phyloP scores from a whole-genome alignment of 2,797 vertebrate species.

The Vireo griseus region DNA sequence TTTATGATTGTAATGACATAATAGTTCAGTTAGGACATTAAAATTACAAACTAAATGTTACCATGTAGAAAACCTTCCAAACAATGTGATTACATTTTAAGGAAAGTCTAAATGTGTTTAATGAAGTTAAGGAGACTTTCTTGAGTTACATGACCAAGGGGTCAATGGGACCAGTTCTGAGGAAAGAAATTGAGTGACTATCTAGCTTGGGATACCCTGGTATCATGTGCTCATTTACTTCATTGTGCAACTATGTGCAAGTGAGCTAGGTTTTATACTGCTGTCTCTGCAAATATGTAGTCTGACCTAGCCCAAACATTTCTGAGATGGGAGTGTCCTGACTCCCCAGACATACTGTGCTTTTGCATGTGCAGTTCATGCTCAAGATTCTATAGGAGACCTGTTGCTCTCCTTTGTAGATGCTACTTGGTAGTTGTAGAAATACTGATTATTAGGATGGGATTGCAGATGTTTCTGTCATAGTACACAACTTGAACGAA shows the following conservation, averaged over 20 bases:
- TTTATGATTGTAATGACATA: neutral
- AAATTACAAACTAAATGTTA: neutral
- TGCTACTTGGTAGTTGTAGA: neutral
- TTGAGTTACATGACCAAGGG: neutral
- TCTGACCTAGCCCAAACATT: neutral
- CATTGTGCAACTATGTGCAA: neutral
- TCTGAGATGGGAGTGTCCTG: neutral
- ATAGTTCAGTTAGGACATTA: neutral
- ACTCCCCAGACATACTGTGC: neutral
- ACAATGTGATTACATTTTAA: neutral
- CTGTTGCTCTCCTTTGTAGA: neutral
- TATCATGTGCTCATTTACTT: neutral
- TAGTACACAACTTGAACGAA: neutral
- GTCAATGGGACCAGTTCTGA: neutral
- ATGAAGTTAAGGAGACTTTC: neutral
- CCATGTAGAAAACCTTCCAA: neutral
- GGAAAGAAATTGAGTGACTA: neutral
- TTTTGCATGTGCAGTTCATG: neutral
- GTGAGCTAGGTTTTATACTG: neutral
- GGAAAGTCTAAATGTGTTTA: neutral
- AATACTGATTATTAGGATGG: neutral
- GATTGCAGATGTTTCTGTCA: neutral
- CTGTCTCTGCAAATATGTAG: neutral
- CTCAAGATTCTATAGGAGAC: neutral
- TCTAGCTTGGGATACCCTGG: neutral